phyloP scores from a whole-genome alignment of 2,113 vertebrate species.

The Smithornis capensis region DNA sequence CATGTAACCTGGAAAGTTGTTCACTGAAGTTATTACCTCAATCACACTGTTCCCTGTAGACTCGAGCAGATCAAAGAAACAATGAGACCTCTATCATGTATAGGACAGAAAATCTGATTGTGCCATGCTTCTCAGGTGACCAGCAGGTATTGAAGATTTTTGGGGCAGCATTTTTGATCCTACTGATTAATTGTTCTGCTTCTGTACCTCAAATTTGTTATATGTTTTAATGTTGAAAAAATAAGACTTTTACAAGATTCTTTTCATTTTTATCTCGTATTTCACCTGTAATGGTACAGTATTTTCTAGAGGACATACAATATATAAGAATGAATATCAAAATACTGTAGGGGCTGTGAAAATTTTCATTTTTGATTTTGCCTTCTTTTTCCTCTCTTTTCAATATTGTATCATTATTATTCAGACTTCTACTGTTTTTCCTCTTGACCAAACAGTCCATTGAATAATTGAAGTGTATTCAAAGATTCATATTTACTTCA shows the following conservation, averaged over 20 bases:
- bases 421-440: neutral
- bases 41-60: neutral
- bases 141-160: neutral
- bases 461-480: neutral
- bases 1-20: neutral
- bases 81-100: constrained; percentile 17
- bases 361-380: neutral
- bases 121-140: neutral
- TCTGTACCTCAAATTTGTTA: neutral
- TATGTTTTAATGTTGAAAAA: neutral
- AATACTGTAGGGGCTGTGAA: neutral
- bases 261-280: neutral
- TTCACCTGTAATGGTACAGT: neutral
- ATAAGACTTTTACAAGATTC: neutral
- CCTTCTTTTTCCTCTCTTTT: neutral
- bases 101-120: neutral
- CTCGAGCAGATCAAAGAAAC: neutral
- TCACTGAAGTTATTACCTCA: neutral
- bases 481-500: neutral
- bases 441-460: neutral
- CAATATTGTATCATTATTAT: neutral
- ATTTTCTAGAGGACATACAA: neutral
- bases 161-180: neutral
- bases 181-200: neutral
- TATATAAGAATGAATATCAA: neutral